These are phyloP conservation scores for Samia ricini DNA, from an alignment of 1,140 invertebrate genomes.

Conservation along the genomic window DNA sequence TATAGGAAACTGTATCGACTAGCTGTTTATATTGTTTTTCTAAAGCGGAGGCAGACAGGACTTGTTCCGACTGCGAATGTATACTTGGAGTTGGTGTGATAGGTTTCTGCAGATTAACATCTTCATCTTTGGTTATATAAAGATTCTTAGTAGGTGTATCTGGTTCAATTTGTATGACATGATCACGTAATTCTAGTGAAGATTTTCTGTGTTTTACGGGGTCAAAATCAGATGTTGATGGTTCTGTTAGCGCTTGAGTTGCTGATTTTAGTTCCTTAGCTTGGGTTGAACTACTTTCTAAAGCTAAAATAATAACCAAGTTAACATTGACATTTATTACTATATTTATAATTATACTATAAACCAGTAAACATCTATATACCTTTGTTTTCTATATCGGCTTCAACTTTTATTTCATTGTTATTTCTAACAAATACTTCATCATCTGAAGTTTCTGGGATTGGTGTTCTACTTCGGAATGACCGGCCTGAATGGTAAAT, in stretches of 20 bases:
- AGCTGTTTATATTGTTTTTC: constrained; percentile 42
- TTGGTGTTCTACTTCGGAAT: constrained; percentile 70
- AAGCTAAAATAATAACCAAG: constrained; percentile 32
- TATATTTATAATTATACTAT: constrained; percentile 19
- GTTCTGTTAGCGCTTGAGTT: constrained; percentile 44
- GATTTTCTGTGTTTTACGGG: constrained; percentile 29
- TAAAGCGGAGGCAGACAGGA: constrained; percentile 50
- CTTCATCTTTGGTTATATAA: constrained; percentile 63
- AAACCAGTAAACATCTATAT: background rate
- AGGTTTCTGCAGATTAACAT: constrained; percentile 54
- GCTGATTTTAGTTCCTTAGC: constrained; percentile 47
- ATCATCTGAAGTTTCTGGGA: constrained; percentile 72
- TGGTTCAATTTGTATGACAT: constrained; percentile 61
- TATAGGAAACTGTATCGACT: background rate
- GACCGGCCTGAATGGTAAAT: constrained; percentile 32
- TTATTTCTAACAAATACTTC: constrained; percentile 39
- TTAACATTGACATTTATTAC: no score
- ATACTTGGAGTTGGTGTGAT: constrained; percentile 52
- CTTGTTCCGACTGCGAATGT: constrained; percentile 41
- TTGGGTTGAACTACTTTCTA: constrained; percentile 41
- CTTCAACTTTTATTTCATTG: constrained; percentile 65
- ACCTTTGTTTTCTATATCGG: constrained; percentile 68
- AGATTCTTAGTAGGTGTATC: constrained; percentile 46
- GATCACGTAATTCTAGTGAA: constrained; percentile 38
- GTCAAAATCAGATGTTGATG: constrained; percentile 38